Conservation (phyloP, 1,140 invertebrate genomes). For the Drosophila malerkotliana region DNA sequence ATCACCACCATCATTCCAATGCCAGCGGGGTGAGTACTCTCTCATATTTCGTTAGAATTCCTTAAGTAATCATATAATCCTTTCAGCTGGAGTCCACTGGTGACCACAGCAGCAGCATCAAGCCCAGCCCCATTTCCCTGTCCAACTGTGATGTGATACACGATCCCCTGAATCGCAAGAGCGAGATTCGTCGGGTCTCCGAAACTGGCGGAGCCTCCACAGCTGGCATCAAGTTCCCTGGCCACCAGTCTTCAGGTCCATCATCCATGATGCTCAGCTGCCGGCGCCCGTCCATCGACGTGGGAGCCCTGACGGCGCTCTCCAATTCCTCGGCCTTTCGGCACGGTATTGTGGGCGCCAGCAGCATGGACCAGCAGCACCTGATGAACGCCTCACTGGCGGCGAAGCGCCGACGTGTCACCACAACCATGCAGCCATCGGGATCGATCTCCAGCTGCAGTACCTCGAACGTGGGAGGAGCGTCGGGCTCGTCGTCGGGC, state of each 20-base stretch:
- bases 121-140: constrained; percentile 62
- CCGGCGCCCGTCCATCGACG: constrained; percentile 83
- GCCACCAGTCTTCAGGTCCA: constrained; percentile 48
- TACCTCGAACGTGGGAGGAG: constrained; percentile 11
- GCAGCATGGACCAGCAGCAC: constrained; percentile 64
- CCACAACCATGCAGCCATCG: constrained; percentile 38
- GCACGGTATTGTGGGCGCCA: constrained; percentile 63
- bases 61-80: no score
- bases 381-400: constrained; percentile 65
- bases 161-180: constrained; percentile 78
- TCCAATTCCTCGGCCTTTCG: constrained; percentile 64
- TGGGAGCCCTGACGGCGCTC: constrained; percentile 62
- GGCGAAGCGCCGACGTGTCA: constrained; percentile 64
- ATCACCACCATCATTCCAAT: constrained; percentile 79
- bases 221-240: constrained; percentile 49
- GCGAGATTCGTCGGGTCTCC: constrained; percentile 76
- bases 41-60: background rate
- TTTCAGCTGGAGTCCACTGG: constrained; percentile 34
- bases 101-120: constrained; percentile 35
- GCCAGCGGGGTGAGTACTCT: constrained; percentile 78
- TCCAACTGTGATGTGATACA: constrained; percentile 84
- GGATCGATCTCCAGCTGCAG: constrained; percentile 18
- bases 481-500: background rate
- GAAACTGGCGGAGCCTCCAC: constrained; percentile 35
- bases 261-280: constrained; percentile 63